Evolutionary conservation across 2,888 invertebrate genomes (phyloP).

Genomic region (Gibbula magus): DNA sequence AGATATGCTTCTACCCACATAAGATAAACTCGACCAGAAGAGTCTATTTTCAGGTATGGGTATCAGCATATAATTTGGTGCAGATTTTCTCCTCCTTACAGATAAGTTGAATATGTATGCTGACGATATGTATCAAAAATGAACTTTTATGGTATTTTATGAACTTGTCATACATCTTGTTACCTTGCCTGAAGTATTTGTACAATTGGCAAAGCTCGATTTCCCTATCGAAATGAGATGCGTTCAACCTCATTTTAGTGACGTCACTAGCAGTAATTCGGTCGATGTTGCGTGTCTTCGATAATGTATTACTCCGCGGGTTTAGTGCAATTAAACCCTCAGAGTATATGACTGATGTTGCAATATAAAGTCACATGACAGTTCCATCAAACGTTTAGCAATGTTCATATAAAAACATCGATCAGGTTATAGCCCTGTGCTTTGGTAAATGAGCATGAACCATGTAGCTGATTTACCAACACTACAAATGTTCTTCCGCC

Average conservation of each 20-base stretch:
- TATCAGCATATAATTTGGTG: not conserved
- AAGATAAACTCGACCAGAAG: not conserved
- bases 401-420: no score
- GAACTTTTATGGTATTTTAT: no score
- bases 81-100: not conserved
- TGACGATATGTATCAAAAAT: not conserved
- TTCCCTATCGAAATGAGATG: slow-evolving; percentile 1
- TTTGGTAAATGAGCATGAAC: no score
- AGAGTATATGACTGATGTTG: not conserved
- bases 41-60: not conserved
- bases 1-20: not conserved
- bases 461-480: not conserved
- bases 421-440: no score
- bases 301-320: slow-evolving; percentile 25
- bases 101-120: not conserved
- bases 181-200: not conserved
- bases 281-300: slow-evolving; percentile 25
- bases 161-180: not conserved
- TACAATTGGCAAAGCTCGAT: no score
- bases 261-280: slow-evolving; percentile 29
- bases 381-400: no score
- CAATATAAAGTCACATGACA: no score
- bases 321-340: slow-evolving; percentile 14
- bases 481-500: slow-evolving; percentile 29
- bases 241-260: slow-evolving; percentile 16